phyloP scores from a whole-genome alignment of 2,113 vertebrate species.

The Nycticryphes semicollaris region DNA sequence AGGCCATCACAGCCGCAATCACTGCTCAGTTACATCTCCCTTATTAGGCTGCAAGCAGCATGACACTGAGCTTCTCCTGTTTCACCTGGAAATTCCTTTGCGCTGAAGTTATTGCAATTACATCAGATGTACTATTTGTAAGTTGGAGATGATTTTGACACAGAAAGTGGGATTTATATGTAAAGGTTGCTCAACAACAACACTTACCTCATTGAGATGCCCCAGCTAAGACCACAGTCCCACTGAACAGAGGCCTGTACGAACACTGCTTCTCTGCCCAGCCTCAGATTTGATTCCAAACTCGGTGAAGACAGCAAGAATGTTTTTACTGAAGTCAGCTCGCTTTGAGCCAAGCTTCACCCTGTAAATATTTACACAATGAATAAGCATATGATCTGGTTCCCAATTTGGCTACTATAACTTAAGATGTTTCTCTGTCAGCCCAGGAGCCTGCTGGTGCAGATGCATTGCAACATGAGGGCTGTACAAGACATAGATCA shows the following conservation, averaged over 20 bases:
- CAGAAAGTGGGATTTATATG: not conserved
- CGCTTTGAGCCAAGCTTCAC: not conserved
- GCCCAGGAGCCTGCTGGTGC: not conserved
- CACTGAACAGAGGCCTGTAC: not conserved
- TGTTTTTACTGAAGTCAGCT: not conserved
- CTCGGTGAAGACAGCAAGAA: not conserved
- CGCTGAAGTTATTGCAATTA: not conserved
- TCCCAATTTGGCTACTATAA: not conserved
- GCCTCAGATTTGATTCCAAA: not conserved
- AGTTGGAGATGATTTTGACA: not conserved
- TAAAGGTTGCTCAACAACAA: not conserved
- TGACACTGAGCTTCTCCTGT: not conserved
- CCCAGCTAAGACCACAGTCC: not conserved
- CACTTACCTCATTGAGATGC: not conserved
- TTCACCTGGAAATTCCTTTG: not conserved
- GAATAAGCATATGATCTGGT: not conserved
- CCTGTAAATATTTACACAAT: not conserved
- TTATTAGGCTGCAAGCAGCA: not conserved
- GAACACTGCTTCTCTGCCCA: not conserved
- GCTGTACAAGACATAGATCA: not conserved
- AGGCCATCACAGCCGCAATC: not conserved
- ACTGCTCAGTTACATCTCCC: fast-evolving
- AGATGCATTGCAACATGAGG: not conserved
- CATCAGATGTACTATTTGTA: not conserved
- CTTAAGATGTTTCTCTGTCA: not conserved